Percentiles rank a stretch among this genome's conserved stretches.
These are phyloP conservation scores for Latrodectus hesperus DNA, from an alignment of 2,888 invertebrate species.

Conservation along the genomic window DNA sequence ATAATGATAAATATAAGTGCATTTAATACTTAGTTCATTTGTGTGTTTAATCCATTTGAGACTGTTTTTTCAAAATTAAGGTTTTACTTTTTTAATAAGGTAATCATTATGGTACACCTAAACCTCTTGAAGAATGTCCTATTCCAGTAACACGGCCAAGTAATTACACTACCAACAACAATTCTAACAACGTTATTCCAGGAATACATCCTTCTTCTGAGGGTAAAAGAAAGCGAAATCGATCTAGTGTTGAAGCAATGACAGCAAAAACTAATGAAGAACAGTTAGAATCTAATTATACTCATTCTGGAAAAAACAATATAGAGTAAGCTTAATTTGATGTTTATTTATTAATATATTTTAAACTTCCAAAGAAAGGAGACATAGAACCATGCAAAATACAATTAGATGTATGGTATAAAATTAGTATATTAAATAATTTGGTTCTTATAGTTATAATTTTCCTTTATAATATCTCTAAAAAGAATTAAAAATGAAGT, in stretches of 20 bases:
- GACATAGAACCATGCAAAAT: no score
- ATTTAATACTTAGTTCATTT: no score
- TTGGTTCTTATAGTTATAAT: no score
- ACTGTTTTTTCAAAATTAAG: background rate
- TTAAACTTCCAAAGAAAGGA: no score
- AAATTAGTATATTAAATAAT: no score
- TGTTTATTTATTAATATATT: background rate
- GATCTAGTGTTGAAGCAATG: slow-evolving; percentile 79
- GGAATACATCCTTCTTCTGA: slow-evolving; percentile 76
- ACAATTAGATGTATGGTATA: no score
- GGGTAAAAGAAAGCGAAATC: slow-evolving; percentile 78
- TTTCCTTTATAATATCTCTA: no score
- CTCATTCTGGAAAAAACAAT: slow-evolving; percentile 52
- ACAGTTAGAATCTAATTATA: slow-evolving; percentile 40
- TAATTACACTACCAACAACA: slow-evolving; percentile 58
- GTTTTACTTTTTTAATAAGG: slow-evolving; percentile 74
- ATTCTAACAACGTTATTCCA: slow-evolving; percentile 74
- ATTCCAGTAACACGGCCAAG: slow-evolving; percentile 71
- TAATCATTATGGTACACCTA: slow-evolving; percentile 80
- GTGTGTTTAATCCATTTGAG: no score
- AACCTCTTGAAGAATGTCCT: slow-evolving; percentile 76
- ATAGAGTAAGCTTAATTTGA: slow-evolving; percentile 28
- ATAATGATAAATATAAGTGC: no score
- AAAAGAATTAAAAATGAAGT: no score
- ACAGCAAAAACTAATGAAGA: slow-evolving; percentile 73